Evolutionary conservation across 2,113 vertebrate genomes (phyloP), one percentile per base, ranked within the genome.

Genomic region (Grus americana): DNA sequence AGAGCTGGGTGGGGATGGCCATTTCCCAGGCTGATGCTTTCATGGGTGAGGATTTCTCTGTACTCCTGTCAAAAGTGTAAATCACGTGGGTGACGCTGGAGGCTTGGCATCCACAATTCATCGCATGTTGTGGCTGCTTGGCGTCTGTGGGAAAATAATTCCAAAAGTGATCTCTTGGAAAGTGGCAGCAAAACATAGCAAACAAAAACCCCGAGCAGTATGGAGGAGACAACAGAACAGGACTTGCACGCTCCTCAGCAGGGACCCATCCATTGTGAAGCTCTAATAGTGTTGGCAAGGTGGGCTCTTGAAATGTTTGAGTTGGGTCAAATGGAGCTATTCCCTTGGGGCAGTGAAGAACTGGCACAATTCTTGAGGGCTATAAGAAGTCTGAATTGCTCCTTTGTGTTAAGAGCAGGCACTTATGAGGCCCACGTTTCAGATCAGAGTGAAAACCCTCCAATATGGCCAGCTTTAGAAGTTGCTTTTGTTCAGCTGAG

Each of bases 331-430:
- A 93, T 4, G 32, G 58, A 95, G 52, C 70, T 65, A 0, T 93
- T 87, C 83, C 83, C 86, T 74, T 19, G 89, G 92, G 80, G n/a
- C 49, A 46, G 27, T 19, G 73, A 93, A 78, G 71, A 68, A 14
- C 63, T 78, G 79, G 63, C 68, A 84, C 63, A 29, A 22, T 75
- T 90, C 79, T 67, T 87, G 3, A 32, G 80, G 75, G 49, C 15
- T 67, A 4, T 52, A 59, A 8, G 15, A 21, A 86, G 47, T 23
- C 61, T 95, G 88, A 94, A 95, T 92, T 55, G 49, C 62, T 92
- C 74, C 85, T 97, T 96, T 95, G 94, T 95, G 91, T 62, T 59
- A 46, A 46, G 62, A 95, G 61, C 88, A 75, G 88, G 74, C 88
- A 73, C 58, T 85, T 76, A 32, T 1, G 52, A 76, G 70, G 91